These are phyloP conservation scores for Onychostoma macrolepis DNA, from an alignment of 2,113 vertebrate species.

Conservation along the genomic window DNA sequence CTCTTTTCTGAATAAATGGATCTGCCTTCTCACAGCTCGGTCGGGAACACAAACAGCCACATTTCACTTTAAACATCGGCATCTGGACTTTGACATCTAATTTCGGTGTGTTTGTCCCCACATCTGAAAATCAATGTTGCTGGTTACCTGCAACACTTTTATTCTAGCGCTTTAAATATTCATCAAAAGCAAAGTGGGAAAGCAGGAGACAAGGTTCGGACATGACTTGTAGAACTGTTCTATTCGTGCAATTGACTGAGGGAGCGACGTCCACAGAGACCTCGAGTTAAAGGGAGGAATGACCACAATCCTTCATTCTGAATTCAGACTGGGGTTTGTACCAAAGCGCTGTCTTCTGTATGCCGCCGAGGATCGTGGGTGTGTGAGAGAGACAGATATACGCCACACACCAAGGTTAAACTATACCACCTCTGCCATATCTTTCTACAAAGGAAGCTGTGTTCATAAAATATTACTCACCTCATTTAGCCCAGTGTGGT, in stretches of 20 bases:
- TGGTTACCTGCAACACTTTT: slow-evolving; percentile 46
- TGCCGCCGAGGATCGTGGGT: neutral
- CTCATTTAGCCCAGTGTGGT: slow-evolving; percentile 43
- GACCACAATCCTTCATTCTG: slow-evolving; percentile 36
- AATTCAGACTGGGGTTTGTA: slow-evolving; percentile 27
- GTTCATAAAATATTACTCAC: slow-evolving; percentile 49
- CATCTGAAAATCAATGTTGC: slow-evolving; percentile 54
- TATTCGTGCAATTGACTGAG: slow-evolving; percentile 49
- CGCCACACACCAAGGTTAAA: slow-evolving; percentile 24
- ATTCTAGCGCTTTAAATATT: slow-evolving; percentile 60
- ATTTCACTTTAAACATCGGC: slow-evolving; percentile 53
- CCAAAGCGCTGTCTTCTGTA: slow-evolving; percentile 10
- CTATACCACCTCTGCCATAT: slow-evolving; percentile 37
- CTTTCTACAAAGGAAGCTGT: slow-evolving; percentile 37
- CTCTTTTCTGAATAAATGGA: neutral
- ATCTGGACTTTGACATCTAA: slow-evolving; percentile 41
- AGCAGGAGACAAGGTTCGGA: slow-evolving; percentile 34
- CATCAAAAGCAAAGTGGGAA: slow-evolving; percentile 49
- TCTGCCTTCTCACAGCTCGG: neutral
- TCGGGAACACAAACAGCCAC: slow-evolving; percentile 45
- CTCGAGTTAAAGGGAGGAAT: slow-evolving; percentile 47
- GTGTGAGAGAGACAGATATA: neutral
- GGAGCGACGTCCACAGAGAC: slow-evolving; percentile 27
- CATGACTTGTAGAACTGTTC: slow-evolving; percentile 43
- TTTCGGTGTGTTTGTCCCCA: slow-evolving; percentile 49